Conservation (phyloP, 2,113 vertebrate species). For the Hassar affinis region DNA sequence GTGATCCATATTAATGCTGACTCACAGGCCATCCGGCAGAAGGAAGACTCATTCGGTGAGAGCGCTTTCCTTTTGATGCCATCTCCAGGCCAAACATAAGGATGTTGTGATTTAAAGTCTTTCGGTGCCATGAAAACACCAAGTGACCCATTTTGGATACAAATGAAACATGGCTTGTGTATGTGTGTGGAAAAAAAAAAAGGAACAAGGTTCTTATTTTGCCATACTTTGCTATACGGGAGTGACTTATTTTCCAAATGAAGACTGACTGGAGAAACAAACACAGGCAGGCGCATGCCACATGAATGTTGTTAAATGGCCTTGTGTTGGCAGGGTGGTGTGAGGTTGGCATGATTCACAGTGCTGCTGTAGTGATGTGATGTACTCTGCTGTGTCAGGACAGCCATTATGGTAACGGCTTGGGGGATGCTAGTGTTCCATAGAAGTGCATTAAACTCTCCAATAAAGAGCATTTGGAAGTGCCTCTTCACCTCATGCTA, state of each 20-base stretch:
- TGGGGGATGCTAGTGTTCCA: constrained; percentile 21
- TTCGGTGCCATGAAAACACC: constrained; percentile 23
- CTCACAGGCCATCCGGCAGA: constrained; percentile 17
- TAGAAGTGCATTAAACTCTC: constrained; percentile 10
- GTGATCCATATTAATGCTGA: constrained; percentile 26
- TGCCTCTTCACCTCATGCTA: not conserved
- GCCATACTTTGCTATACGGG: constrained; percentile 57
- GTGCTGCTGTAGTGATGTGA: not conserved
- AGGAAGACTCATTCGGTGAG: constrained; percentile 21
- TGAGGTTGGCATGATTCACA: constrained; percentile 54
- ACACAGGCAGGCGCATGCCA: constrained; percentile 47
- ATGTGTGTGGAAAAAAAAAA: constrained; percentile 34
- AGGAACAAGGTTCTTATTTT: constrained; percentile 58
- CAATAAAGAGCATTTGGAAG: constrained; percentile 12
- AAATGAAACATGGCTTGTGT: constrained; percentile 26
- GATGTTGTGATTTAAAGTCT: constrained; percentile 21
- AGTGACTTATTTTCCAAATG: constrained; percentile 68
- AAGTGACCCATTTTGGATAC: constrained; percentile 2
- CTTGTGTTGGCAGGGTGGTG: constrained; percentile 31
- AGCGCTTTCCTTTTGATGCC: constrained; percentile 31
- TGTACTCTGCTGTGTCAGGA: constrained; percentile 52
- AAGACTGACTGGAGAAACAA: constrained; percentile 65
- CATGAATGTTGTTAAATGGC: constrained; percentile 63
- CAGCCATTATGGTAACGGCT: constrained; percentile 30
- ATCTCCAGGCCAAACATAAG: constrained; percentile 38